Evolutionary conservation across 1,140 invertebrate species (phyloP), one percentile per base, ranked within the genome.

Genomic region (Callitettix versicolor): DNA sequence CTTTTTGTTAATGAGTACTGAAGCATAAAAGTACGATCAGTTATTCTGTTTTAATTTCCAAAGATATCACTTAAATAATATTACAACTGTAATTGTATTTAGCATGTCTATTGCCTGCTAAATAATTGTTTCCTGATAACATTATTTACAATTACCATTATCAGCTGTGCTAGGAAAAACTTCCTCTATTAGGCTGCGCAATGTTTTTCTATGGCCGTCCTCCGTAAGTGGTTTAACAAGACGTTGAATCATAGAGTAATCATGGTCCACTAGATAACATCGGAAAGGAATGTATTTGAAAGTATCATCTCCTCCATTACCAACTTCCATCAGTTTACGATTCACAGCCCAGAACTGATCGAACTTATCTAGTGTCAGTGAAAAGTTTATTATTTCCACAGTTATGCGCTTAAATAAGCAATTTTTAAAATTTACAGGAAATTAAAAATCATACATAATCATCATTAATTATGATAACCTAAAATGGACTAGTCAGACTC

Each of bases 331-430:
- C 46, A 99, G 71, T 67, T 90, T 85, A 61, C 89, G 80, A 69
- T 98, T 98, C 11, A 98, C 85, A 5, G 89, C 84, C 95, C 96
- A 98, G 71, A 99, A 99, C 70, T 98, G 94, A 71, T 99, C 95
- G 74, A 98, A 99, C 74, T 95, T 97, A 68, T 98, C 89, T 90
- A 69, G 55, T 76, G 71, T 55, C n/a, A n/a, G 7, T 36, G 34
- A 36, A 9, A 9, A 7, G n/a, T 9, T 36, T 36, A 36, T 9
- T 36, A 36, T n/a, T n/a, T n/a, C n/a, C n/a, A n/a, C n/a, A n/a
- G n/a, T n/a, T n/a, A n/a, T n/a, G n/a, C n/a, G n/a, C n/a, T n/a
- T n/a, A n/a, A n/a, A n/a, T n/a, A n/a, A n/a, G n/a, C n/a, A n/a
- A n/a, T n/a, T n/a, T n/a, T n/a, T 51, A 58, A 56, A 50, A 59